These are phyloP conservation scores for Fringilla coelebs DNA, from an alignment of 2,797 vertebrate species.

Conservation along the genomic window DNA sequence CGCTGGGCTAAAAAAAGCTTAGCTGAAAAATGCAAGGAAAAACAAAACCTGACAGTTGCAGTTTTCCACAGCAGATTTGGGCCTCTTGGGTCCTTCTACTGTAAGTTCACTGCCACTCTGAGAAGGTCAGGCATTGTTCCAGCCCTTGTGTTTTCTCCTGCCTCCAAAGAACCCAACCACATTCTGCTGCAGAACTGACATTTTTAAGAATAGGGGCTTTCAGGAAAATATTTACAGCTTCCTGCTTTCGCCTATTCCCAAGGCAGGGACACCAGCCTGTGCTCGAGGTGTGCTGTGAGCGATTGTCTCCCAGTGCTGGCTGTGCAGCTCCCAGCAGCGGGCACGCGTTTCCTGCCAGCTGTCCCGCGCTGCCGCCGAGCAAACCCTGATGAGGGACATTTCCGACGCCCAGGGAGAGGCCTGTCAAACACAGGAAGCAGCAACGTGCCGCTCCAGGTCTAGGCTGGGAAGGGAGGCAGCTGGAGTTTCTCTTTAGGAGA, in stretches of 20 bases:
- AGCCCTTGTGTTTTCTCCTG: not conserved
- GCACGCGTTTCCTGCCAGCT: constrained; percentile 45
- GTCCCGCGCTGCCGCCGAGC: not conserved
- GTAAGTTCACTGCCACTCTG: constrained; percentile 20
- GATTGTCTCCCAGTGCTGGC: not conserved
- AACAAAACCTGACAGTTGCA: constrained; percentile 43
- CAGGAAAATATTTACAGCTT: constrained; percentile 51
- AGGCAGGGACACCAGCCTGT: rapidly evolving
- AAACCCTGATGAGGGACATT: not conserved
- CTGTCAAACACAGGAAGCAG: constrained; percentile 40
- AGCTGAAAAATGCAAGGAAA: constrained; percentile 13
- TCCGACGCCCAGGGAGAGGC: not conserved
- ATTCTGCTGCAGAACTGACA: not conserved
- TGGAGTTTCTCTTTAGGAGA: not conserved
- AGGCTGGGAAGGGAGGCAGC: not conserved
- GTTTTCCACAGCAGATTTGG: not conserved
- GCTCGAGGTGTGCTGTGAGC: not conserved
- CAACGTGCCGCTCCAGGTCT: not conserved
- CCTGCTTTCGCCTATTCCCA: not conserved
- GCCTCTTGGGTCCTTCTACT: constrained; percentile 60
- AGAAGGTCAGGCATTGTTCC: constrained; percentile 64
- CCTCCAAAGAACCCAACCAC: not conserved
- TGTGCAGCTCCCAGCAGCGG: rapidly evolving
- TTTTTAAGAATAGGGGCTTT: constrained; percentile 34
- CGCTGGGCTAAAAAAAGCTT: not conserved